Conservation (phyloP, 2,797 vertebrate species). For the Odontamblyopus rebecca region DNA sequence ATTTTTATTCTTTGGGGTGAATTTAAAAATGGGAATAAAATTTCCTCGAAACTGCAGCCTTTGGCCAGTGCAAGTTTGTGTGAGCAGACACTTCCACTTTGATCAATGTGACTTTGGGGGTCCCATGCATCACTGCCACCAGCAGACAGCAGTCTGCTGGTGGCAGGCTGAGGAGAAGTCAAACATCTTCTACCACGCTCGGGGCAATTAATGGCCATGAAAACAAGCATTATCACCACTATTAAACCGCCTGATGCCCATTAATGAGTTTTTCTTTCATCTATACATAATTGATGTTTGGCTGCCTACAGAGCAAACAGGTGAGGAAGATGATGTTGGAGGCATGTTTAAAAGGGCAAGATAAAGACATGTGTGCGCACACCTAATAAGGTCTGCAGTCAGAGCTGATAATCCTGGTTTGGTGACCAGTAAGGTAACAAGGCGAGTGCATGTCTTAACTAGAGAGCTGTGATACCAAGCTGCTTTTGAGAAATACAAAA, state of each 20-base stretch:
- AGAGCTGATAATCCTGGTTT: too few species aligned
- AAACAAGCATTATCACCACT: slow-evolving; percentile 61
- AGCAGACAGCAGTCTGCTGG: slow-evolving; percentile 54
- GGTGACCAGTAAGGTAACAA: too few species aligned
- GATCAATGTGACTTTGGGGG: slow-evolving; percentile 69
- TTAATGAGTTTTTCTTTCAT: slow-evolving; percentile 64
- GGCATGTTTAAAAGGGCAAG: not conserved
- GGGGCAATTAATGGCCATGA: slow-evolving; percentile 58
- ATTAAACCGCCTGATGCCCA: slow-evolving; percentile 59
- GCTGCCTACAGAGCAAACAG: slow-evolving; percentile 30
- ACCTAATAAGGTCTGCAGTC: slow-evolving; percentile 7
- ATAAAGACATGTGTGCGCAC: not conserved
- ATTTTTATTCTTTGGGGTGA: not conserved
- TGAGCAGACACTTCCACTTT: slow-evolving; percentile 41
- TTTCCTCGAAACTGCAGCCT: not conserved
- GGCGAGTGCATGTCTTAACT: too few species aligned
- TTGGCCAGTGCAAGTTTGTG: slow-evolving; percentile 12
- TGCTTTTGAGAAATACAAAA: too few species aligned
- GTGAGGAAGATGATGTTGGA: slow-evolving; percentile 13
- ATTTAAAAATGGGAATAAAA: not conserved
- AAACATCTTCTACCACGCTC: slow-evolving; percentile 52
- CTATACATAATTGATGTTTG: slow-evolving; percentile 63
- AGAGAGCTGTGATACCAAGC: too few species aligned
- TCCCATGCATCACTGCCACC: slow-evolving; percentile 70
- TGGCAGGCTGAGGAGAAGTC: slow-evolving; percentile 56